Base-by-base conservation (phyloP, 2,888 invertebrate genomes). In the Odontocerum albicorne region DNA sequence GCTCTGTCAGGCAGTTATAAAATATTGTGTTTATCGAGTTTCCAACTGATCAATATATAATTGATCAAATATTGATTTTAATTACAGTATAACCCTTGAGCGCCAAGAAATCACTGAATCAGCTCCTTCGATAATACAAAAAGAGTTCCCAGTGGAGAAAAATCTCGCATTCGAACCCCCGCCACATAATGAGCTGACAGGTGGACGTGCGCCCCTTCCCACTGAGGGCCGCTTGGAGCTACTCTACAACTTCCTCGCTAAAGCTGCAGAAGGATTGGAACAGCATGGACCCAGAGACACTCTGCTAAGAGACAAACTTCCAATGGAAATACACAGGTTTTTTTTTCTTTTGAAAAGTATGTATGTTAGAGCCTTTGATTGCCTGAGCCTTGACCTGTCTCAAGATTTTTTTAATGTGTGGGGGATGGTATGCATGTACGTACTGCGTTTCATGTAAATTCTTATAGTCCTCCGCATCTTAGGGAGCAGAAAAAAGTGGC, bases 251-350 rank as follows among this genome's bases (percentile, higher is more conserved):
- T 50, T 49, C 8, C 44, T 61, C 7, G 44, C 44, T 3, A 27
- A 27, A 39, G 49, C 58, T 2, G 61, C 58, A 3, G 55, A 46
- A 2, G 58, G 58, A 7, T 49, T 61, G 12, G 61, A 61, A 40
- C 44, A 46, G n/a, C 46, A 55, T 12, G 60, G 60, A 1, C 55
- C 55, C 6, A 45, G 55, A 17, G 57, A 60, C 17, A 58, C 57
- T n/a, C 46, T 60, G 21, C 32, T 58, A 3, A 55, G 44, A 40
- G 61, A 58, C 17, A 58, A 58, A 21, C 19, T 58, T 10, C 61
- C 61, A 13, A 22, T 58, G 35, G 51, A 55, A 27, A 53, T 61
- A 39, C 54, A 61, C 52, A 50, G 57, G 61, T 61, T n/a, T n/a
- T n/a, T n/a, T n/a, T n/a, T n/a, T n/a, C n/a, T n/a, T n/a, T n/a